These are phyloP conservation scores for Oscheius myriophilus DNA, from an alignment of 2,888 invertebrate genomes.

Conservation along the genomic window DNA sequence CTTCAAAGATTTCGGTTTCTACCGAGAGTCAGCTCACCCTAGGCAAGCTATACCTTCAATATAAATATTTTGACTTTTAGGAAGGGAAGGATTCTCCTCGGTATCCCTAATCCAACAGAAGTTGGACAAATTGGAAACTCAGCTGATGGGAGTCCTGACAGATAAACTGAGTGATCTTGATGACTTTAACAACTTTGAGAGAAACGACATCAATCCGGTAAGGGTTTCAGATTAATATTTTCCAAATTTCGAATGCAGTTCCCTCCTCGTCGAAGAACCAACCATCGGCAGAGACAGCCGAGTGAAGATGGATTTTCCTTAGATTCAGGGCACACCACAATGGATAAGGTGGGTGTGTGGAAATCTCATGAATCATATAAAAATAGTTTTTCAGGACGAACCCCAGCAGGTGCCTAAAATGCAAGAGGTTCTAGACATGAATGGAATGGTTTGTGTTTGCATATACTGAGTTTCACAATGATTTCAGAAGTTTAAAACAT, in stretches of 20 bases:
- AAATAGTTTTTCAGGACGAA: neutral
- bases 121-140: conserved; percentile 10
- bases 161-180: conserved; percentile 10
- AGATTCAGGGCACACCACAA: too few relatives aligned
- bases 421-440: neutral
- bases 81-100: too few relatives aligned
- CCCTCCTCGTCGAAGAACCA: neutral
- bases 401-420: neutral
- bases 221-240: neutral
- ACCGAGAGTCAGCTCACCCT: too few relatives aligned
- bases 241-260: neutral
- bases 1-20: too few relatives aligned
- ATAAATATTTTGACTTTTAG: too few relatives aligned
- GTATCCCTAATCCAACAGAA: conserved; percentile 5
- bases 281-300: neutral
- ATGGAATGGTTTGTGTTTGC: neutral
- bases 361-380: too few relatives aligned
- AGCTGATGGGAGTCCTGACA: neutral
- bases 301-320: too few relatives aligned
- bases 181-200: conserved; percentile 7
- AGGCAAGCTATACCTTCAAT: too few relatives aligned
- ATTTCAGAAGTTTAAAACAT: conserved; percentile 7
- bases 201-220: conserved; percentile 23
- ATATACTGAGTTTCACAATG: neutral
- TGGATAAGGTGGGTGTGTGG: too few relatives aligned